Conservation (phyloP, 2,113 vertebrate genomes). For the Acanthisitta chloris region DNA sequence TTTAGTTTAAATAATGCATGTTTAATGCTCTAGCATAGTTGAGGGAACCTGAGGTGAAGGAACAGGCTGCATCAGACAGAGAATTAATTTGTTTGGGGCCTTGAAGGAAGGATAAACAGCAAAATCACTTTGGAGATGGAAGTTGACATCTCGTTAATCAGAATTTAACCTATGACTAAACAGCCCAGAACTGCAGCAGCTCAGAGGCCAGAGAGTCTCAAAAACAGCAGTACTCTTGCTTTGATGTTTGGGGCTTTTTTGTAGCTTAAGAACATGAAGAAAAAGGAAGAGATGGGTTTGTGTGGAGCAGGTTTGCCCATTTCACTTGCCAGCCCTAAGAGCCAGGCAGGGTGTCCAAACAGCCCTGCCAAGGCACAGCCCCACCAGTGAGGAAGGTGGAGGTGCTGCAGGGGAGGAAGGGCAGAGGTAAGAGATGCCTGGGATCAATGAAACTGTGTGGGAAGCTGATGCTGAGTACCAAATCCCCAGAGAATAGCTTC, state of each 20-base stretch:
- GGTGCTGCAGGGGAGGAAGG: not conserved
- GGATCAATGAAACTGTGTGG: not conserved
- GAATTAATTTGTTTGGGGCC: not conserved
- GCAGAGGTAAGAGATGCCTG: not conserved
- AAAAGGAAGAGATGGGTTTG: not conserved
- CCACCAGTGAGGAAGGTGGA: not conserved
- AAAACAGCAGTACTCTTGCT: not conserved
- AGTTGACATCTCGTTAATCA: not conserved
- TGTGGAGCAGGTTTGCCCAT: not conserved
- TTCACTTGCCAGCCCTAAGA: not conserved
- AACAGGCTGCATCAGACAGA: not conserved
- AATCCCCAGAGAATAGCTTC: not conserved
- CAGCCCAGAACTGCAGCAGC: not conserved
- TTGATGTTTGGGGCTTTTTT: not conserved
- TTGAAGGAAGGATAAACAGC: not conserved
- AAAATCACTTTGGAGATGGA: not conserved
- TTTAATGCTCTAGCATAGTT: not conserved
- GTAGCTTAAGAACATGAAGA: not conserved
- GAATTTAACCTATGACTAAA: not conserved
- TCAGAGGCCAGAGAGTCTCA: not conserved
- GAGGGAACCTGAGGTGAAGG: not conserved
- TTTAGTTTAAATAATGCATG: not conserved
- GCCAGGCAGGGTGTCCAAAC: not conserved
- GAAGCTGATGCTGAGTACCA: not conserved
- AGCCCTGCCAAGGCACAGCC: not conserved